phyloP scores from a whole-genome alignment of 2,888 invertebrate genomes.

The Tetropium fuscum region DNA sequence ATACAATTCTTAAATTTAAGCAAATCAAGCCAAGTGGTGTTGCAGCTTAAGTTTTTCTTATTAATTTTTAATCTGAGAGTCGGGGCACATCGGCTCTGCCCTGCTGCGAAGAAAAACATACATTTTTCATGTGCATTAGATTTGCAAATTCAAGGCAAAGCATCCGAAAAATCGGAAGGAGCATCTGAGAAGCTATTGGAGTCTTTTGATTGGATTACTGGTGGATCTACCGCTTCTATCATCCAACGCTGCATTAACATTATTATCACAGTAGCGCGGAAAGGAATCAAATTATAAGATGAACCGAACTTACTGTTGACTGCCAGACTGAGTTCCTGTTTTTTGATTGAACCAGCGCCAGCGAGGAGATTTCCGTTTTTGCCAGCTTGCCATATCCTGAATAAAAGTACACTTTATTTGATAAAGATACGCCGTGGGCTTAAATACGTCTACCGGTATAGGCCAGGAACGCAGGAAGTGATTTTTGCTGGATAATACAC shows the following conservation, averaged over 20 bases:
- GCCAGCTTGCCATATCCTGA: conserved; percentile 11
- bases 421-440: conserved; percentile 4
- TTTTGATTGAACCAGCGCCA: conserved; percentile 40
- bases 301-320: conserved; percentile 38
- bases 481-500: no score
- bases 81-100: conserved; percentile 2
- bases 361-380: conserved; percentile 40
- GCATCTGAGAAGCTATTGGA: conserved; percentile 56
- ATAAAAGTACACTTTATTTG: conserved; percentile 6
- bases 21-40: conserved; percentile 21
- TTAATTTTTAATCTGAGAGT: conserved; percentile 20
- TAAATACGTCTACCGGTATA: background rate
- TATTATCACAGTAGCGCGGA: conserved; percentile 58
- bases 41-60: background rate
- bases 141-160: conserved; percentile 47
- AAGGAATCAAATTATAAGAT: conserved; percentile 56
- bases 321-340: conserved; percentile 39
- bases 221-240: conserved; percentile 56
- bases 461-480: no score
- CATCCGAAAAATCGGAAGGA: conserved; percentile 53
- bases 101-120: conserved; percentile 34
- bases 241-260: conserved; percentile 58
- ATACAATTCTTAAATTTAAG: conserved; percentile 2
- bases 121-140: conserved; percentile 47
- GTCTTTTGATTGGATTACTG: conserved; percentile 57